Evolutionary conservation across 2,888 invertebrate genomes (phyloP).

Genomic region (Caenorhabditis imperialis): DNA sequence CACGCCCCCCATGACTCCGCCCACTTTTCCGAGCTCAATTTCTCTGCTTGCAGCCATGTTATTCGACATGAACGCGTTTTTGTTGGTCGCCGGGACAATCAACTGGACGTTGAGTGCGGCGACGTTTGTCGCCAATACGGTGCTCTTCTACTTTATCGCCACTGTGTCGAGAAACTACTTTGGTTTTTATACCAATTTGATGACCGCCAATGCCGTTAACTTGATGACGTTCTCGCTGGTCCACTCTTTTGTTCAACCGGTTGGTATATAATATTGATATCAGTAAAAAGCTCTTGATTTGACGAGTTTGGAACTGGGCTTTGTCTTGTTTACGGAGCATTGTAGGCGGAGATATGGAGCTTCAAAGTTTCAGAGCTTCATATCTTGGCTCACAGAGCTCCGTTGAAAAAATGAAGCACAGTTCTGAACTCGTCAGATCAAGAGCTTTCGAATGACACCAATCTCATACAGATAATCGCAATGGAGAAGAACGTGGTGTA

Average conservation of each 20-base stretch:
- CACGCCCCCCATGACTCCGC: too few relatives aligned
- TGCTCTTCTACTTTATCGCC: not conserved
- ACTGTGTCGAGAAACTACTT: not conserved
- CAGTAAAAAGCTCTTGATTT: too few relatives aligned
- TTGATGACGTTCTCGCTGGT: not conserved
- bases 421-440: too few relatives aligned
- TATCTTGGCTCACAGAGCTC: too few relatives aligned
- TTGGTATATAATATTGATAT: too few relatives aligned
- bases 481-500: conserved; percentile 24
- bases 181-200: not conserved
- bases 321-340: too few relatives aligned
- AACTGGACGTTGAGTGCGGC: not conserved
- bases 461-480: conserved; percentile 25
- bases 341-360: too few relatives aligned
- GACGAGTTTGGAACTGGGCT: too few relatives aligned
- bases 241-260: conserved; percentile 10
- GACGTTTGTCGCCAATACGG: not conserved
- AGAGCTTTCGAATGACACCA: too few relatives aligned
- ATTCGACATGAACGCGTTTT: too few relatives aligned
- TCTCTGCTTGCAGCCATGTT: not conserved
- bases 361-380: too few relatives aligned
- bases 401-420: too few relatives aligned
- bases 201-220: not conserved
- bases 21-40: not conserved
- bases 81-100: not conserved